These are phyloP conservation scores for Tamandua tetradactyla DNA, from an alignment of 2,797 vertebrate species.

Conservation along the genomic window DNA sequence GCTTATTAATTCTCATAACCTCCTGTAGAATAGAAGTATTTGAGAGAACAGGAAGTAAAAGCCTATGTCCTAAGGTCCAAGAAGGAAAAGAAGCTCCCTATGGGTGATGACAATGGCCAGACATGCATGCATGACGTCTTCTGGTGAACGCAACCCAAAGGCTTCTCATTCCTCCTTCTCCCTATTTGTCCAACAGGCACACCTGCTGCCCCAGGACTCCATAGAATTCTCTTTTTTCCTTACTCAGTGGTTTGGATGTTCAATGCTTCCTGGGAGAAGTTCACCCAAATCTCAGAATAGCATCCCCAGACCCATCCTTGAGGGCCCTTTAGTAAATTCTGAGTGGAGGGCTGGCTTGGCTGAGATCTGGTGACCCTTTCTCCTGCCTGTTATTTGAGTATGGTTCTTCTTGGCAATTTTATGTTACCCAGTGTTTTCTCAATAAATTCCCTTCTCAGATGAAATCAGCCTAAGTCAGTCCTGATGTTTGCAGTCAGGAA, in stretches of 20 bases:
- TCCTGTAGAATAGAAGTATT: neutral
- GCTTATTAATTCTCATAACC: constrained; percentile 54
- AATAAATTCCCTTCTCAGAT: constrained; percentile 4
- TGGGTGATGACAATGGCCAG: too few species aligned
- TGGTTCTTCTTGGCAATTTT: neutral
- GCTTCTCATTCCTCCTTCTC: neutral
- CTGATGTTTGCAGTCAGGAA: constrained; percentile 35
- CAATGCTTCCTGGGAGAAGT: neutral
- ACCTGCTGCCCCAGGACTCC: neutral
- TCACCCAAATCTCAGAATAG: neutral
- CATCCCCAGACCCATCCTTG: neutral
- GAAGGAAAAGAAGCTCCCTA: neutral
- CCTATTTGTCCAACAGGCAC: too few species aligned
- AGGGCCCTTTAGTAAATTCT: neutral
- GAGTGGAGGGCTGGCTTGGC: neutral
- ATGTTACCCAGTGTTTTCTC: neutral
- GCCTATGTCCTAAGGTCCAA: neutral
- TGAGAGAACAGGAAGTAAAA: neutral
- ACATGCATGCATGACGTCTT: neutral
- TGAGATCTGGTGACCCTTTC: neutral
- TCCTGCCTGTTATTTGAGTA: neutral
- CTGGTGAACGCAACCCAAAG: neutral
- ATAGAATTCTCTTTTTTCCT: neutral
- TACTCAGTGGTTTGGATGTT: neutral
- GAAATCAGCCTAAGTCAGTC: constrained; percentile 13